phyloP scores from a whole-genome alignment of 2,113 vertebrate species.

The Pitta sordida region DNA sequence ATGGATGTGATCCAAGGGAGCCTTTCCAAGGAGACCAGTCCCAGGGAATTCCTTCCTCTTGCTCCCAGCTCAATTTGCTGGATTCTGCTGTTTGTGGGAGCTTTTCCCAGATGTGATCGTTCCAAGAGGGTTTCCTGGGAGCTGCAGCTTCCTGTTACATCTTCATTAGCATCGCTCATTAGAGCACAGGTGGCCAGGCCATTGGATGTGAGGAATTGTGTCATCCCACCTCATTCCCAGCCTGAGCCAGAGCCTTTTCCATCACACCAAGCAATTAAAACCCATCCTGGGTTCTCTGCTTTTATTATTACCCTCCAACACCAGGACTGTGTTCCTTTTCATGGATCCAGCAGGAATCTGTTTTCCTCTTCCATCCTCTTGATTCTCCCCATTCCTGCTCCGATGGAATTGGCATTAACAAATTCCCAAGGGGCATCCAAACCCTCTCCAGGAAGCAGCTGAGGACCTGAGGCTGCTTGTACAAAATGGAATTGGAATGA shows the following conservation, averaged over 20 bases:
- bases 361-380: neutral
- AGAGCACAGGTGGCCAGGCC: neutral
- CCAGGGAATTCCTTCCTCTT: neutral
- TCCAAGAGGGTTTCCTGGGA: neutral
- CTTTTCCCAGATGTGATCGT: neutral
- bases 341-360: neutral
- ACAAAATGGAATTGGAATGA: neutral
- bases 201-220: neutral
- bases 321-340: neutral
- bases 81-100: neutral
- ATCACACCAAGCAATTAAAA: neutral
- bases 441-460: neutral
- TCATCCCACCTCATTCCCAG: neutral
- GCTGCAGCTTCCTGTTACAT: neutral
- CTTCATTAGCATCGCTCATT: neutral
- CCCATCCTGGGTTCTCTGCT: neutral
- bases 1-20: neutral
- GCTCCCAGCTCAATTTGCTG: neutral
- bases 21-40: neutral
- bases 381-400: neutral
- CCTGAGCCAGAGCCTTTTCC: neutral
- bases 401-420: neutral
- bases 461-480: neutral
- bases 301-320: neutral
- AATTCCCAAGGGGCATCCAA: neutral